Conservation (phyloP, 2,113 vertebrate genomes). For the Poicephalus meyeri region DNA sequence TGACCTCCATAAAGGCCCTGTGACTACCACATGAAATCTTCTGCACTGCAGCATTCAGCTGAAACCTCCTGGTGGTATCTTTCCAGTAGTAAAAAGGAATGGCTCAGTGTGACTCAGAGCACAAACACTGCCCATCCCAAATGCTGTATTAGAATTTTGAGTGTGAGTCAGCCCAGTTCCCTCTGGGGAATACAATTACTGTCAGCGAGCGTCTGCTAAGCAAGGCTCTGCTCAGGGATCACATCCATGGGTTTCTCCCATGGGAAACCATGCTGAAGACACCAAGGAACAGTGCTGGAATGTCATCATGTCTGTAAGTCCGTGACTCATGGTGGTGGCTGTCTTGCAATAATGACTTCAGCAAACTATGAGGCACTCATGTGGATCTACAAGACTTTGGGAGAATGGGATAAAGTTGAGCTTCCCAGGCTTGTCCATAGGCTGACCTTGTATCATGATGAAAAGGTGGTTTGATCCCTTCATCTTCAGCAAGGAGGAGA, state of each 20-base stretch:
- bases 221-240: neutral
- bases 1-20: neutral
- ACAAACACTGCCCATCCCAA: constrained; percentile 38
- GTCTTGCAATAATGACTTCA: neutral
- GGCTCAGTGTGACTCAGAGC: constrained; percentile 16
- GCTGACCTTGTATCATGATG: neutral
- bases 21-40: neutral
- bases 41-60: neutral
- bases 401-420: neutral
- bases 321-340: fast-evolving
- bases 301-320: fast-evolving
- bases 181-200: neutral
- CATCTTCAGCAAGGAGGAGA: neutral
- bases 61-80: neutral
- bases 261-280: neutral
- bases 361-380: neutral
- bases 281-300: fast-evolving
- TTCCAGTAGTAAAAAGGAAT: neutral
- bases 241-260: neutral
- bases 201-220: neutral
- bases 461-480: neutral
- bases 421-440: neutral
- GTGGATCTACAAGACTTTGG: neutral
- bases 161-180: neutral
- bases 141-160: neutral